Percentiles rank a stretch among this genome's conserved stretches.
Evolutionary conservation across 1,140 invertebrate genomes (phyloP).

Genomic region (Galleria mellonella): DNA sequence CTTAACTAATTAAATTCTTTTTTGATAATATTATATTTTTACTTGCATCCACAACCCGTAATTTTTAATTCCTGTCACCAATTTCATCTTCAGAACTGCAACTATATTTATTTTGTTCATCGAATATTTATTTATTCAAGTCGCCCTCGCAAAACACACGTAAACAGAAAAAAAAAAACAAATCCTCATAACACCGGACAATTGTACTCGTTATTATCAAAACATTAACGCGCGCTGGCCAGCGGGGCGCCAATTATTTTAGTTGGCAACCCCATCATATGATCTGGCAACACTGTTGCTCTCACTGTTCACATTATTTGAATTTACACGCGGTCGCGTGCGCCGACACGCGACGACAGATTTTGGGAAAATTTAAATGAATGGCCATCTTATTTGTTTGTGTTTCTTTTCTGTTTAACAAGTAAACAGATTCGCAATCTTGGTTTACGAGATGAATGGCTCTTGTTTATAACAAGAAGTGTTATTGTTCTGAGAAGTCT

Average conservation of each 20-base stretch:
- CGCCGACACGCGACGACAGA: constrained; percentile 39
- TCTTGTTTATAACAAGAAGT: too few species aligned
- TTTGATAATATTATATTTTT: too few species aligned
- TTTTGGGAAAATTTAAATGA: constrained; percentile 1
- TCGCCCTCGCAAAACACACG: constrained; percentile 31
- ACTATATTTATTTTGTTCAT: too few species aligned
- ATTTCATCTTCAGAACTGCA: too few species aligned
- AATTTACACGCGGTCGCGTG: constrained; percentile 24
- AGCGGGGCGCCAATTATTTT: constrained; percentile 65
- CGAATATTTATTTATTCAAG: constrained; percentile 6
- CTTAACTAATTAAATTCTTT: too few species aligned
- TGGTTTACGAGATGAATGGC: too few species aligned
- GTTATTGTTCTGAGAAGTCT: too few species aligned
- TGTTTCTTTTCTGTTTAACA: too few species aligned
- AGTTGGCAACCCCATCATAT: constrained; percentile 49
- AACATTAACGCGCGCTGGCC: constrained; percentile 53
- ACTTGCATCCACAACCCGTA: too few species aligned
- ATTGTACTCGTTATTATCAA: constrained; percentile 59
- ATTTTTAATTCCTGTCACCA: too few species aligned
- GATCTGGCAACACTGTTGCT: constrained; percentile 45
- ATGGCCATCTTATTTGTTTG: too few species aligned
- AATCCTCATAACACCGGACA: constrained; percentile 31
- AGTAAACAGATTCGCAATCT: too few species aligned
- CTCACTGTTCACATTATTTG: constrained; percentile 15
- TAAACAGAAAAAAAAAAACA: constrained; percentile 53